Evolutionary conservation across 2,797 vertebrate genomes (phyloP).

Genomic region (Sebastolobus altivelis): DNA sequence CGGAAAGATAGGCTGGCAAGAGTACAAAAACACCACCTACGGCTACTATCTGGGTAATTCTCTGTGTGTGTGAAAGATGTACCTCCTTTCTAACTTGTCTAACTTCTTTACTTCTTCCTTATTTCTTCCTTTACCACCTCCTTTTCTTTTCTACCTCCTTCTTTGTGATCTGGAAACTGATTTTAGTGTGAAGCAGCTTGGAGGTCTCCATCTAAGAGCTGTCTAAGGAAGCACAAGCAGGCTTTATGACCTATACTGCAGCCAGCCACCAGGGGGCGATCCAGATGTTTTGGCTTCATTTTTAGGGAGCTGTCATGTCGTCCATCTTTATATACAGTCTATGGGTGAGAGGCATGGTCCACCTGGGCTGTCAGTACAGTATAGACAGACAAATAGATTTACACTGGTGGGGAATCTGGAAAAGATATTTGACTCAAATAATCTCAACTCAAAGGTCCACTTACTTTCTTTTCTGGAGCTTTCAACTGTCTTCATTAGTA

Average conservation of each 20-base stretch:
- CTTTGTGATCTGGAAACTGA: neutral
- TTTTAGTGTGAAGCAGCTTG: neutral
- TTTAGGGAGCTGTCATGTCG: no score
- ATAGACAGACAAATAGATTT: neutral
- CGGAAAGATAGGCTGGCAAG: conserved; percentile 88
- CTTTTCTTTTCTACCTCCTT: neutral
- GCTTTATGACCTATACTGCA: no score
- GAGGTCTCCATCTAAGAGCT: neutral
- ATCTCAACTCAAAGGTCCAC: neutral
- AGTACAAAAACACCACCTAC: conserved; percentile 93
- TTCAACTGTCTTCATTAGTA: neutral
- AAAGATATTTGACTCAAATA: neutral
- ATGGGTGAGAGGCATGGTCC: no score
- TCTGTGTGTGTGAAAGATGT: neutral
- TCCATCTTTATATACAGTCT: no score
- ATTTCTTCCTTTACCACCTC: neutral
- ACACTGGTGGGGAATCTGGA: neutral
- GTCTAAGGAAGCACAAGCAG: neutral
- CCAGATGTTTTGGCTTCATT: no score
- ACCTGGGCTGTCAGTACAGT: no score
- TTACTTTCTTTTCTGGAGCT: neutral
- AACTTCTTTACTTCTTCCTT: neutral
- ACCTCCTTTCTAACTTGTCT: neutral
- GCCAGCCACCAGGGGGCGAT: no score
- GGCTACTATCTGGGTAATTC: conserved; percentile 87